Evolutionary conservation across 1,140 invertebrate genomes (phyloP).

Genomic region (Trachymyrmex septentrionalis): DNA sequence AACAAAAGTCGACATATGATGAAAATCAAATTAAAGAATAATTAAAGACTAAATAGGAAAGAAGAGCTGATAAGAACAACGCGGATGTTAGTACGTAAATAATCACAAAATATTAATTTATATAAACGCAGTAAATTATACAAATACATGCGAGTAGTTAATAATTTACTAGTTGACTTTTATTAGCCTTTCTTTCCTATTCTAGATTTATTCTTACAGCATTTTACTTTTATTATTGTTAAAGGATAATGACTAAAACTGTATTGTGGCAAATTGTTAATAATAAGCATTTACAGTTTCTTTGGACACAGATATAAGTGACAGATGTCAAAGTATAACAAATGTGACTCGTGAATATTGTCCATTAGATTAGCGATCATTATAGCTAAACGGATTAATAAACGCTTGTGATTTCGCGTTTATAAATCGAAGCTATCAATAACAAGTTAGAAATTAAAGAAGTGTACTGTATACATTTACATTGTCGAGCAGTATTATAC

Average conservation of each 20-base stretch:
- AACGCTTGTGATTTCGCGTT: background rate
- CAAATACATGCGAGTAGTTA: too few relatives aligned
- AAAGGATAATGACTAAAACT: background rate
- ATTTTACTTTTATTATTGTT: too few relatives aligned
- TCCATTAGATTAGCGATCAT: background rate
- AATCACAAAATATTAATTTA: too few relatives aligned
- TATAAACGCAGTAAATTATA: too few relatives aligned
- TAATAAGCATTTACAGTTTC: background rate
- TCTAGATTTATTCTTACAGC: too few relatives aligned
- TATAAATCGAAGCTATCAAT: constrained; percentile 8
- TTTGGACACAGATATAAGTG: background rate
- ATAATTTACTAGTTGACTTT: too few relatives aligned
- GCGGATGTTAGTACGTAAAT: too few relatives aligned
- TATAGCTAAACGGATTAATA: constrained; percentile 6
- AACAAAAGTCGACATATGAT: background rate
- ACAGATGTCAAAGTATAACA: background rate
- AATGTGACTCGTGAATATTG: background rate
- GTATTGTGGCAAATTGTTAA: background rate
- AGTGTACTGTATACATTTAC: background rate
- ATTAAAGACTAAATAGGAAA: background rate
- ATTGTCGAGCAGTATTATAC: background rate
- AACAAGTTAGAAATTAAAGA: background rate
- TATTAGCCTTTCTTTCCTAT: too few relatives aligned
- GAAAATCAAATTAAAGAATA: background rate
- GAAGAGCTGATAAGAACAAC: too few relatives aligned